Base-by-base conservation (phyloP, 2,888 invertebrate genomes). In the Euclidia mi region DNA sequence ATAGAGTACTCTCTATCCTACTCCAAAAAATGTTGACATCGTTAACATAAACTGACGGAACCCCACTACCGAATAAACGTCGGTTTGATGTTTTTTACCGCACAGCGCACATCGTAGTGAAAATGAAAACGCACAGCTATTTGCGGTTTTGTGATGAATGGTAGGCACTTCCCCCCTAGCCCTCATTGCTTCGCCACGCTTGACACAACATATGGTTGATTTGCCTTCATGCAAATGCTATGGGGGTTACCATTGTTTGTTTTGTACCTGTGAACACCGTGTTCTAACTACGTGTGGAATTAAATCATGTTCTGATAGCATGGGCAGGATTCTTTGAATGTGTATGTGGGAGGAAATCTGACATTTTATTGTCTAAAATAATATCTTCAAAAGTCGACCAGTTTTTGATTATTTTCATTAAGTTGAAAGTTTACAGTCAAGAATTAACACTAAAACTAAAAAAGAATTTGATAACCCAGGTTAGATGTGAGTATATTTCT, bases 121-220 rank as follows among this genome's bases (percentile, higher is more conserved):
- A 85, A 88, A 87, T 87, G 86, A 88, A 89, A 86, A 88, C 81
- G 77, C 72, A 65, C 65, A 65, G 78, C 71, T 82, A 82, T 87
- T 89, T 87, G 88, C 77, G 87, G 87, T 82, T 66, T 76, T 78
- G 81, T 91, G 91, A 91, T 92, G 88, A 87, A 92, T 90, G 89
- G 81, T 73, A 88, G 88, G 87, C 91, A 90, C 86, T 89, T 89
- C 84, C 86, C 81, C 81, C 79, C 79, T 56, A 77, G 74, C 83
- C 84, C 84, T 85, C 84, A 86, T 89, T 84, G 45, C 49, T 25
- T 38, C 49, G 78, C 72, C 49, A 79, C 72, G 75, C 76, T 81
- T 85, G 85, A 87, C 87, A 87, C 82, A 88, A 82, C 92, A 92
- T 93, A 91, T 93, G 92, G 91, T 82, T 81, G 84, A 87, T 87